phyloP scores from a whole-genome alignment of 2,113 vertebrate genomes.

The Pedionomus torquatus region DNA sequence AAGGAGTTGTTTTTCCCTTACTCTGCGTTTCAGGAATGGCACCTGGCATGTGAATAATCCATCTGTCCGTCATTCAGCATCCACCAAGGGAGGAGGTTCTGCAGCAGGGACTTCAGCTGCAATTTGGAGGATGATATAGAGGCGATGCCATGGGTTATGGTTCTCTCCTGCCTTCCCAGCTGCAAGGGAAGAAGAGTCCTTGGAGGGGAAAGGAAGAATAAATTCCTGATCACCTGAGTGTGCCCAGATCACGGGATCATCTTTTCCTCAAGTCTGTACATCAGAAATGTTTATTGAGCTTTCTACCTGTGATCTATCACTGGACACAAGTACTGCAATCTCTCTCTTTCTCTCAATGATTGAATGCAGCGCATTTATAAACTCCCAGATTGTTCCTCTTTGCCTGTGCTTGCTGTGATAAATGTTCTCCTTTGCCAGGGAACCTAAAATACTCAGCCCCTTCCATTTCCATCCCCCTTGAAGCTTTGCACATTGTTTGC shows the following conservation, averaged over 20 bases:
- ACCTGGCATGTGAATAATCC: not conserved
- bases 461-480: not conserved
- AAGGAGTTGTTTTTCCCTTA: not conserved
- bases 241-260: not conserved
- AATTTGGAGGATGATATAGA: not conserved
- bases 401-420: not conserved
- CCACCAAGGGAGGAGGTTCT: not conserved
- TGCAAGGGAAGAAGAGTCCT: not conserved
- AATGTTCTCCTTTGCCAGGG: not conserved
- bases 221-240: fast-evolving
- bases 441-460: not conserved
- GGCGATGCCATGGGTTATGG: not conserved
- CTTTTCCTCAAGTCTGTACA: not conserved
- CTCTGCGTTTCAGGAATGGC: not conserved
- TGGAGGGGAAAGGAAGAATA: not conserved
- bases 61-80: not conserved
- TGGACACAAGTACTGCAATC: not conserved
- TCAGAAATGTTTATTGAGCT: not conserved
- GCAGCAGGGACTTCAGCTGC: not conserved
- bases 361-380: not conserved
- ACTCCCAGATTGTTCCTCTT: not conserved
- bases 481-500: not conserved
- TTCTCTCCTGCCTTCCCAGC: not conserved
- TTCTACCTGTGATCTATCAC: not conserved
- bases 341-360: not conserved